These are phyloP conservation scores for Sinodicranocentrus sp. DNA, from an alignment of 2,888 invertebrate species.

Conservation along the genomic window DNA sequence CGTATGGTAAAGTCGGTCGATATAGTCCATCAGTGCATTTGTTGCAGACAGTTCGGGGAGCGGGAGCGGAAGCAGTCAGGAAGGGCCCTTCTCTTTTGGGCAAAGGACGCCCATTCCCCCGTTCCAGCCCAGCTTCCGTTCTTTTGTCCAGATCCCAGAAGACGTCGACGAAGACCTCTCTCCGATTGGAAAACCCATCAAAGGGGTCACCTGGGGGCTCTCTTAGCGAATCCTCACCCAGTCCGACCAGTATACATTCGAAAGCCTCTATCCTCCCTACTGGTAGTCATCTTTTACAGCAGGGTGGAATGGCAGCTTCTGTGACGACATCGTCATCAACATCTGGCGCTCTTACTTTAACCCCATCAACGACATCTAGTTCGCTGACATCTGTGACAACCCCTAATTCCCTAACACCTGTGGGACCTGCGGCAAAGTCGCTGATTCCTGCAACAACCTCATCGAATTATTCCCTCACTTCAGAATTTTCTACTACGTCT, in stretches of 20 bases:
- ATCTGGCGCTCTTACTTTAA: constrained; percentile 73
- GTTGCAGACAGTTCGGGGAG: constrained; percentile 83
- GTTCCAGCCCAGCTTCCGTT: constrained; percentile 76
- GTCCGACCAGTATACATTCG: constrained; percentile 74
- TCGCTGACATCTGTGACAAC: constrained; percentile 75
- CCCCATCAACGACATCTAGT: constrained; percentile 76
- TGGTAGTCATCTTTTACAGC: constrained; percentile 38
- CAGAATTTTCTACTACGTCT: constrained; percentile 75
- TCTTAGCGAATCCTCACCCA: constrained; percentile 78
- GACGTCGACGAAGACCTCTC: constrained; percentile 75
- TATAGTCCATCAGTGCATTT: constrained; percentile 78
- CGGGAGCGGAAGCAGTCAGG: constrained; percentile 77
- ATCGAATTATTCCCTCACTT: constrained; percentile 75
- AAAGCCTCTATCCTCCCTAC: constrained; percentile 66
- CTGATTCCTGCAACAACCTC: constrained; percentile 73
- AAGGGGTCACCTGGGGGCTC: constrained; percentile 77
- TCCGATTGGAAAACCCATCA: constrained; percentile 77
- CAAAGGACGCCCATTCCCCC: constrained; percentile 75
- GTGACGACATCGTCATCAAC: constrained; percentile 54
- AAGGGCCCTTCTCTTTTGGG: constrained; percentile 76
- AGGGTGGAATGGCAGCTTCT: constrained; percentile 25
- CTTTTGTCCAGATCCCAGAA: constrained; percentile 76
- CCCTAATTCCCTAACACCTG: constrained; percentile 75
- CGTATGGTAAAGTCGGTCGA: constrained; percentile 55
- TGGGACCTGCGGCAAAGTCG: constrained; percentile 73